Evolutionary conservation across 1,140 invertebrate species (phyloP).

Genomic region (Galleria mellonella): DNA sequence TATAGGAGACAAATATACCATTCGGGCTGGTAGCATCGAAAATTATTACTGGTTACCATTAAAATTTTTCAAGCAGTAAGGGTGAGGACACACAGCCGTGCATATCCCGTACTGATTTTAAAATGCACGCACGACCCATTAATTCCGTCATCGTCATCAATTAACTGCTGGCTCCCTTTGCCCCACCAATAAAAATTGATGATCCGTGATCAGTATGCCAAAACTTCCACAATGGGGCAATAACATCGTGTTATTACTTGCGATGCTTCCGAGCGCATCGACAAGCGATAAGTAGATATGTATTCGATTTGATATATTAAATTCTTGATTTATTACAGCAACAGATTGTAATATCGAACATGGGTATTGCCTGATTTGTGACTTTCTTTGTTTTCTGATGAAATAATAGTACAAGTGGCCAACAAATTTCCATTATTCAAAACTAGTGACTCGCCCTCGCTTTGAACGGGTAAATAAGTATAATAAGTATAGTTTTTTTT

Average conservation of each 20-base stretch:
- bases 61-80: background rate
- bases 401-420: too few species aligned
- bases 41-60: too few species aligned
- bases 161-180: conserved; percentile 39
- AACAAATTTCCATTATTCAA: too few species aligned
- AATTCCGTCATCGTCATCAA: conserved; percentile 52
- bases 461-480: too few species aligned
- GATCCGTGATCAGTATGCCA: conserved; percentile 54
- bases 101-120: conserved; percentile 22
- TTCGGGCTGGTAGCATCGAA: too few species aligned
- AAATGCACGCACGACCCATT: conserved; percentile 44
- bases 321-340: conserved; percentile 1
- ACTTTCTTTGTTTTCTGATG: too few species aligned
- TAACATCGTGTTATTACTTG: conserved; percentile 30
- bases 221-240: conserved; percentile 36
- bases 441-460: too few species aligned
- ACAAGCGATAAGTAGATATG: conserved; percentile 7
- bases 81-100: background rate
- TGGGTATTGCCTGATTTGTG: too few species aligned
- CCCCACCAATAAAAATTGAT: conserved; percentile 58
- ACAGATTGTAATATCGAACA: too few species aligned
- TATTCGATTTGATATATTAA: conserved; percentile 4
- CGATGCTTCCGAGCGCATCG: conserved; percentile 16
- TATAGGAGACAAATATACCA: too few species aligned
- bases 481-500: too few species aligned